Conservation (phyloP, 2,113 vertebrate genomes). For the Mormyrus iriodes region DNA sequence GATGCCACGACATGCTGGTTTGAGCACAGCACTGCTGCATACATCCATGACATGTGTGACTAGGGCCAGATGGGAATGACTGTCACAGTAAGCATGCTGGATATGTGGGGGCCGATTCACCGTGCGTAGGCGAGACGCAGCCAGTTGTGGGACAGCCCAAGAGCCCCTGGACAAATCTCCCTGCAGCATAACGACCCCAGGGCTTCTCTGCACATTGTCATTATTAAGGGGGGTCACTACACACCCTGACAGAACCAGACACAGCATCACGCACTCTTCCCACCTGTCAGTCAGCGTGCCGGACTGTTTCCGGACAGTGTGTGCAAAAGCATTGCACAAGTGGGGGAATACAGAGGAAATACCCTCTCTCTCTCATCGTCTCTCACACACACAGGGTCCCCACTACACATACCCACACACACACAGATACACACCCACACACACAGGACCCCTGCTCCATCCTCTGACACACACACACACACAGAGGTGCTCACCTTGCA, state of each 20-base stretch:
- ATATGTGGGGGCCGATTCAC: not conserved
- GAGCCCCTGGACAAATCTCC: not conserved
- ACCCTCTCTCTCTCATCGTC: not conserved
- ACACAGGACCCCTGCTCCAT: not conserved
- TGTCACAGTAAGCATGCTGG: not conserved
- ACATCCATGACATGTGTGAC: not conserved
- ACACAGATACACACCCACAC: not conserved
- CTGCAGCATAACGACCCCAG: not conserved
- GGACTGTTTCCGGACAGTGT: not conserved
- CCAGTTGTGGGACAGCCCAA: not conserved
- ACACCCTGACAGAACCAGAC: not conserved
- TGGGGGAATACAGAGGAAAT: not conserved
- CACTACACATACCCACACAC: no score
- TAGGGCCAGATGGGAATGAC: not conserved
- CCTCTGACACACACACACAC: not conserved
- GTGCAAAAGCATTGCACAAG: not conserved
- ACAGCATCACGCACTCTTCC: not conserved
- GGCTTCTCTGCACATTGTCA: not conserved
- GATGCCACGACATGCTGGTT: not conserved
- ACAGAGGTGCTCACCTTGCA: conserved; percentile 76
- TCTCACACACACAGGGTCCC: not conserved
- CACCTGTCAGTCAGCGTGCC: not conserved
- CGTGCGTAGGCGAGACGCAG: not conserved
- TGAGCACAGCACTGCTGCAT: not conserved
- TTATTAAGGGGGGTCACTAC: not conserved